Conservation (phyloP, 2,888 invertebrate species). For the Leucophenga maculata region DNA sequence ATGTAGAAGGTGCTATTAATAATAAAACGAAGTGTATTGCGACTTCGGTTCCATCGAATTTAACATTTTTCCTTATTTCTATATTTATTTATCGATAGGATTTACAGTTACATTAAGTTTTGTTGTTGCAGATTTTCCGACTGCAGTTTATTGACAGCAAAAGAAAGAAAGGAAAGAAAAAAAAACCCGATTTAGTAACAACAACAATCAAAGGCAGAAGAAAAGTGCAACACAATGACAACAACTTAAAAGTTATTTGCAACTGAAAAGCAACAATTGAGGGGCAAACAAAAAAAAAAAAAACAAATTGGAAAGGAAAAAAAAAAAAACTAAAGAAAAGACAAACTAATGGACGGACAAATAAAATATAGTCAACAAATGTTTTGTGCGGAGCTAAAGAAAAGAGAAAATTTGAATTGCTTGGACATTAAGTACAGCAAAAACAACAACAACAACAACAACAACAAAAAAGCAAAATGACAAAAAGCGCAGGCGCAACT, state of each 20-base stretch:
- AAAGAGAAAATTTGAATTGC: conserved; percentile 32
- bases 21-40: no score
- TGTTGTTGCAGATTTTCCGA: background rate
- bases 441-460: background rate
- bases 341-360: background rate
- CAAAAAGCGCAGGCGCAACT: conserved; percentile 3
- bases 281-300: background rate
- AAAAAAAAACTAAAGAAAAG: conserved; percentile 7
- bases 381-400: background rate
- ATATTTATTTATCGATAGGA: no score
- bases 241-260: conserved; percentile 57
- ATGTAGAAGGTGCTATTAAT: no score
- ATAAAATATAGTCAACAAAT: conserved; percentile 1
- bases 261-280: conserved; percentile 52
- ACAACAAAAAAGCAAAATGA: background rate
- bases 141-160: background rate
- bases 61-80: no score
- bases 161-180: background rate
- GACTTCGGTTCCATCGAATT: no score
- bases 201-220: conserved; percentile 33
- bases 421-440: conserved; percentile 13
- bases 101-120: no score
- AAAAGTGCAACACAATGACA: background rate
- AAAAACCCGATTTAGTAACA: conserved; percentile 4
- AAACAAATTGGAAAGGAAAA: conserved; percentile 30